These are phyloP conservation scores for Gadopsis marmoratus DNA, from an alignment of 2,797 vertebrate species.

Conservation along the genomic window DNA sequence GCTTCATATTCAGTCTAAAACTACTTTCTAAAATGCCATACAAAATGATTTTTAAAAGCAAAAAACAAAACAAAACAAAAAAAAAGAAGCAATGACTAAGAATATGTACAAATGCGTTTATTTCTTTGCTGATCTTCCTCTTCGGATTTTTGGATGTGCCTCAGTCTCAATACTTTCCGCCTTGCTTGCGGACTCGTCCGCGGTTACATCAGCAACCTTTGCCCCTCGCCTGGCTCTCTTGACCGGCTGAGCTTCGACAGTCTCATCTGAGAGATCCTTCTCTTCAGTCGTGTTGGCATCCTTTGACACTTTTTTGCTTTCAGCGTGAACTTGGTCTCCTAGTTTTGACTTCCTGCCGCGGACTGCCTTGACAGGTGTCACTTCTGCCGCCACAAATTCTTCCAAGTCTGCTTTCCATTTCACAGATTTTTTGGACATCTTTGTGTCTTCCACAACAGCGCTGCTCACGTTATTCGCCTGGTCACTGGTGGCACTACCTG, in stretches of 20 bases:
- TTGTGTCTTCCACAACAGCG: slow-evolving; percentile 13
- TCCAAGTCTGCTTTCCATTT: slow-evolving; percentile 68
- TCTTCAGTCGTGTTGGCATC: slow-evolving; percentile 66
- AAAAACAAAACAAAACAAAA: background rate
- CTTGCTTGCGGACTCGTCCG: slow-evolving; percentile 10
- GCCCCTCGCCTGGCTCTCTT: slow-evolving; percentile 68
- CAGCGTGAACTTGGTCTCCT: background rate
- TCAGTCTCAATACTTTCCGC: slow-evolving; percentile 31
- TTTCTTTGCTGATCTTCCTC: slow-evolving; percentile 77
- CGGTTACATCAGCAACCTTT: slow-evolving; percentile 38
- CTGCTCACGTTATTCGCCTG: background rate
- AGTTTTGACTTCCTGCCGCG: slow-evolving; percentile 67
- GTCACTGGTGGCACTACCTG: background rate
- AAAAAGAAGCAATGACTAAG: slow-evolving; percentile 5
- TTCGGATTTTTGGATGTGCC: slow-evolving; percentile 58
- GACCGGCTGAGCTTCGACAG: slow-evolving; percentile 42
- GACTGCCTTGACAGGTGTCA: slow-evolving; percentile 49
- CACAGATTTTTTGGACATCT: slow-evolving; percentile 62
- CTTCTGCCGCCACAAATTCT: slow-evolving; percentile 41
- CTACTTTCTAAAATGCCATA: slow-evolving; percentile 33
- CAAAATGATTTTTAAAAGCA: slow-evolving; percentile 10
- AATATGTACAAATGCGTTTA: slow-evolving; percentile 51
- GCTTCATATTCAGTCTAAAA: slow-evolving; percentile 58
- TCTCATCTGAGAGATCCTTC: slow-evolving; percentile 70
- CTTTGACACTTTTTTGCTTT: slow-evolving; percentile 30